Evolutionary conservation across 2,888 invertebrate genomes (phyloP).

Genomic region (Bugulina stolonifera): DNA sequence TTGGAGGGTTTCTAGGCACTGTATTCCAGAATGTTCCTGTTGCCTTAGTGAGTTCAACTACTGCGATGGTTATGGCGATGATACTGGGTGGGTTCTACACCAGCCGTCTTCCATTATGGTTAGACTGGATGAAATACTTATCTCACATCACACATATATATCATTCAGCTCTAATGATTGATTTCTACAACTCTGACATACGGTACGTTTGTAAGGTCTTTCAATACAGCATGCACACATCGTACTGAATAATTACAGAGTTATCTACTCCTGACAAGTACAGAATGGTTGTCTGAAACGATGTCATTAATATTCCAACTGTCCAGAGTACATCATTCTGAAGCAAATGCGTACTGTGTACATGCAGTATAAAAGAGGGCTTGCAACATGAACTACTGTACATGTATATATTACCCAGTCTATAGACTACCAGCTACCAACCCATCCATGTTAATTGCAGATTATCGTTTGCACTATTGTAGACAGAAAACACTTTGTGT

Average conservation of each 20-base stretch:
- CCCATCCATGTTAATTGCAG: no score
- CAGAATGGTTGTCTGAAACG: neutral
- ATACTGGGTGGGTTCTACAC: neutral
- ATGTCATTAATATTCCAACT: neutral
- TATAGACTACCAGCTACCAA: no score
- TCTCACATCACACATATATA: neutral
- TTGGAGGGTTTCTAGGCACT: neutral
- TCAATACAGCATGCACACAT: neutral
- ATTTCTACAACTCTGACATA: neutral
- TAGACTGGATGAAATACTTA: neutral
- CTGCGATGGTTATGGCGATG: neutral
- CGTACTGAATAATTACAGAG: neutral
- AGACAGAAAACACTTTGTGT: no score
- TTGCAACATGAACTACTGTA: no score
- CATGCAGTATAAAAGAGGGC: no score
- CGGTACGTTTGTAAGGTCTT: neutral
- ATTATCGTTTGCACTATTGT: no score
- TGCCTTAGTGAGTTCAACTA: neutral
- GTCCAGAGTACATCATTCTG: neutral
- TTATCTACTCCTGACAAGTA: neutral
- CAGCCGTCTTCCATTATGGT: neutral
- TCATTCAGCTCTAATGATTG: neutral
- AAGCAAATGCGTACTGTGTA: no score
- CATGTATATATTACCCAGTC: no score
- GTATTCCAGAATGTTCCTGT: neutral